A percentile compares a stretch with the other conserved stretches of the same genome.
These are phyloP conservation scores for Fundulus diaphanus DNA, from an alignment of 2,797 vertebrate species.

Conservation along the genomic window DNA sequence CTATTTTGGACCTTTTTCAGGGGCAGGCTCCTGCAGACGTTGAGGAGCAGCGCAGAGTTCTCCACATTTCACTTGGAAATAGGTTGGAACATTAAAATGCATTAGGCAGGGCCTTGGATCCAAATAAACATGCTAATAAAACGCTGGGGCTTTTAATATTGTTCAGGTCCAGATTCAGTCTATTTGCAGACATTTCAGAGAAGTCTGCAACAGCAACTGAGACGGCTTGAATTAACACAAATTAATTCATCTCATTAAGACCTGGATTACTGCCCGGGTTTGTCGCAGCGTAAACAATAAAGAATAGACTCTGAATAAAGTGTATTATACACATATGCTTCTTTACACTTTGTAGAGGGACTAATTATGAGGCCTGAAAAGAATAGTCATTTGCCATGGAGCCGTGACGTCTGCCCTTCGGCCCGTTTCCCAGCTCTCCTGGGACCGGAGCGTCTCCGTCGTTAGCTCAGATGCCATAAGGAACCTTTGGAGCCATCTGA, in stretches of 20 bases:
- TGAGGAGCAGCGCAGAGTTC: constrained; percentile 41
- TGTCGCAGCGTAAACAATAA: constrained; percentile 47
- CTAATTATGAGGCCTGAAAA: constrained; percentile 63
- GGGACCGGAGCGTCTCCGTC: constrained; percentile 28
- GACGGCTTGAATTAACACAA: constrained; percentile 29
- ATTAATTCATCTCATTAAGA: constrained; percentile 51
- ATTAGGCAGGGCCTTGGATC: constrained; percentile 68
- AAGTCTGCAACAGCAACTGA: constrained; percentile 1
- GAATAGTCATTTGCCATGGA: constrained; percentile 54
- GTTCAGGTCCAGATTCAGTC: constrained; percentile 53
- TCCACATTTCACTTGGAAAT: constrained; percentile 60
- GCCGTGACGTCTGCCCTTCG: constrained; percentile 53
- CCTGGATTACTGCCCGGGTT: constrained; percentile 46
- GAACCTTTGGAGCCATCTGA: constrained; percentile 15
- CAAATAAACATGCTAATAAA: constrained; percentile 76
- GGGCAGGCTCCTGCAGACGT: constrained; percentile 14
- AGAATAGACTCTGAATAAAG: constrained; percentile 37
- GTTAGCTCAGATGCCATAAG: constrained; percentile 28
- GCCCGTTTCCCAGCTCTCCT: constrained; percentile 37
- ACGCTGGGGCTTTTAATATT: constrained; percentile 67
- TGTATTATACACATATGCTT: constrained; percentile 55
- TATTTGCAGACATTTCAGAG: constrained; percentile 64
- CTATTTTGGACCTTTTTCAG: not conserved
- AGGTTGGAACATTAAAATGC: constrained; percentile 74
- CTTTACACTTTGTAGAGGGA: constrained; percentile 56